Conservation (phyloP, 2,797 vertebrate genomes). For the Onychomys torridus region DNA sequence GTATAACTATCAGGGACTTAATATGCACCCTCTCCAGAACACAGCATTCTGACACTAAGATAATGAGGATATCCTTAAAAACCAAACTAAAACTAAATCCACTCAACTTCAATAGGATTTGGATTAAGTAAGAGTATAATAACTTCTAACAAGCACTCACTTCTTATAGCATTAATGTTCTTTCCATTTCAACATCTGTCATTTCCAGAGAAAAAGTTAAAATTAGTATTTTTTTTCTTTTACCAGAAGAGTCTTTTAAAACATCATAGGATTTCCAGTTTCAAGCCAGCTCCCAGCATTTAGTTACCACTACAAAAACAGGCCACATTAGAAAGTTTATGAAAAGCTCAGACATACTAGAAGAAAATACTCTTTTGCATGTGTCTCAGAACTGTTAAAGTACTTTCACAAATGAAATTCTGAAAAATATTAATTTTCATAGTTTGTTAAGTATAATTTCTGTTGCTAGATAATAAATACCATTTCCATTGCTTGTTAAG, state of each 20-base stretch:
- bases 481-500: neutral
- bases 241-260: neutral
- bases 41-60: neutral
- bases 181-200: neutral
- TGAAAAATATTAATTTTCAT: neutral
- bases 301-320: neutral
- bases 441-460: neutral
- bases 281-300: neutral
- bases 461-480: neutral
- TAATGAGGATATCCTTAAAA: neutral
- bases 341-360: neutral
- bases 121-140: neutral
- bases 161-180: neutral
- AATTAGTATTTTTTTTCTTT: neutral
- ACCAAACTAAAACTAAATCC: neutral
- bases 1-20: neutral
- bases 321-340: neutral
- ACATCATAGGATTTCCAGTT: neutral
- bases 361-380: neutral
- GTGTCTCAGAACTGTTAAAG: neutral
- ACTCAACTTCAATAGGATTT: neutral
- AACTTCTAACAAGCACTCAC: neutral
- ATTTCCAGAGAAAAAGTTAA: neutral
- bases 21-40: neutral
- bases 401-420: neutral